Percentiles rank a stretch among this genome's conserved stretches.
Conservation (phyloP, 2,888 invertebrate species). For the Polydesmus complanatus region DNA sequence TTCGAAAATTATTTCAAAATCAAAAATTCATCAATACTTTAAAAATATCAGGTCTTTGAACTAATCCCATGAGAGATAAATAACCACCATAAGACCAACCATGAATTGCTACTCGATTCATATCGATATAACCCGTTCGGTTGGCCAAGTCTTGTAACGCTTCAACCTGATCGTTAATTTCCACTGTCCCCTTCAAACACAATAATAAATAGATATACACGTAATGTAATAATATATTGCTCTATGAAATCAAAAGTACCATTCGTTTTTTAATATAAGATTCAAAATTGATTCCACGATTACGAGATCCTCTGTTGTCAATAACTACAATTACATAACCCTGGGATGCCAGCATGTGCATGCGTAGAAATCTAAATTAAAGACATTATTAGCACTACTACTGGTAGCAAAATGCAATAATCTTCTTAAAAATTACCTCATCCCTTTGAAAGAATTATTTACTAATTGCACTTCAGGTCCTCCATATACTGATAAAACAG, state of each 20-base stretch:
- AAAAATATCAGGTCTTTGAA: constrained; percentile 82
- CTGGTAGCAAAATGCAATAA: no score
- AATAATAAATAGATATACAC: no score
- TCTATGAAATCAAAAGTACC: constrained; percentile 34
- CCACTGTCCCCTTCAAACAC: constrained; percentile 59
- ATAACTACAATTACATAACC: constrained; percentile 93
- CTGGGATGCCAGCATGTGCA: constrained; percentile 87
- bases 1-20: not conserved
- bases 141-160: constrained; percentile 74
- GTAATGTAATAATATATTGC: not conserved
- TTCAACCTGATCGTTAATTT: constrained; percentile 88
- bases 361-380: constrained; percentile 36
- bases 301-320: constrained; percentile 88
- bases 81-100: constrained; percentile 99
- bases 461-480: constrained; percentile 98
- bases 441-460: constrained; percentile 70
- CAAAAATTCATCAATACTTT: no score
- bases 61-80: constrained; percentile 83
- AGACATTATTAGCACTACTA: not conserved
- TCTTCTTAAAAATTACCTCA: constrained; percentile 48
- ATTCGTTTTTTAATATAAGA: constrained; percentile 74
- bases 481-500: constrained; percentile 91
- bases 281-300: constrained; percentile 84
- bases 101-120: constrained; percentile 82
- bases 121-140: constrained; percentile 74